Base-by-base conservation (phyloP, 2,888 invertebrate species). In the Bibio marci region DNA sequence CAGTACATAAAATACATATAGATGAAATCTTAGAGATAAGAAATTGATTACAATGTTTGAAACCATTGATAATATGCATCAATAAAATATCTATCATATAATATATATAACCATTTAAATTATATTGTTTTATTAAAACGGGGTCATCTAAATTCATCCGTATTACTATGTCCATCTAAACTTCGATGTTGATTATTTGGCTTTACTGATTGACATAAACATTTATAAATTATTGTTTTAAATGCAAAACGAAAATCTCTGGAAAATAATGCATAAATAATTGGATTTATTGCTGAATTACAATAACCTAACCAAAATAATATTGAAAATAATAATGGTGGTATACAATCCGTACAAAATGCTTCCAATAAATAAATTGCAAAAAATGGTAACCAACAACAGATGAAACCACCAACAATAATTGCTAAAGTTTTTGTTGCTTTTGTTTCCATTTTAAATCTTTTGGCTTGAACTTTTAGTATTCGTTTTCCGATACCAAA, bases 291-390 rank as follows among this genome's bases (percentile, higher is more conserved):
- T 30, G 92, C 94, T 4, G 90, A 90, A 62, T 95, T 95, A 65
- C 91, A 90, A 63, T 95, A 95, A 8, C 95, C 97, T 40, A 97
- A 70, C 94, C 95, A 97, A 65, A 95, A 94, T 30, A 92, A 73
- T 33, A 92, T 74, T 14, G 88, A 86, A 66, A 92, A 92, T 40
- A 90, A 70, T 37, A 86, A 69, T 1, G 80, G 78, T 44, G 82
- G 77, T 37, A 91, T 87, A 61, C 90, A 90, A 40, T 77, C 70
- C 13, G 73, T 77, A 57, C 86, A 88, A 58, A 87, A 92, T 0
- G 90, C 91, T 18, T 87, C 71, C 43, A 91, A 73, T 43, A 94
- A 70, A 63, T 94, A 94, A 68, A 91, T 83, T 32, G 88, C 88
- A 66, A 95, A 92, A 67, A 95, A 95, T 0, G 94, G 94, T 39